Evolutionary conservation across 92 coral and sea anemone species (phyloP).

Genomic region (Parazoanthus swiftii): DNA sequence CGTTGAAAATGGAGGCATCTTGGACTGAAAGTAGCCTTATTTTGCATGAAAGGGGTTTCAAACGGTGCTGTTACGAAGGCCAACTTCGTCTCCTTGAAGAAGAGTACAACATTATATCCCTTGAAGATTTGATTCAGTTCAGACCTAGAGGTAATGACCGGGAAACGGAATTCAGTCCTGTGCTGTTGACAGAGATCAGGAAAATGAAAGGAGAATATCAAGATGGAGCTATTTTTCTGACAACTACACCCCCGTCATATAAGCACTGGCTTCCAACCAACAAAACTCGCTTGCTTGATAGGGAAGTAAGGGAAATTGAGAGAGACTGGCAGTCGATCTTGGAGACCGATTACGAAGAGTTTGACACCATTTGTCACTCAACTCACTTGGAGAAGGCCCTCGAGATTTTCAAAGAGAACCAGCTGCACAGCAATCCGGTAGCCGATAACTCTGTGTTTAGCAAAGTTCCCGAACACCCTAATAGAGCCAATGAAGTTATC

Average conservation of each 20-base stretch:
- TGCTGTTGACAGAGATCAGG: background rate
- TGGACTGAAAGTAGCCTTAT: conserved; percentile 2
- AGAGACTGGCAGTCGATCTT: conserved; percentile 22
- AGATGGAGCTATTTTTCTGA: background rate
- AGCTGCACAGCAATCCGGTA: conserved; percentile 1
- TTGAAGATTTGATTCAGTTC: background rate
- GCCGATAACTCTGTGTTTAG: background rate
- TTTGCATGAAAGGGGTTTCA: conserved; percentile 13
- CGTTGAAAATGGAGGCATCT: background rate
- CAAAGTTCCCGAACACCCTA: background rate
- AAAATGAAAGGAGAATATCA: background rate
- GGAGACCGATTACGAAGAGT: background rate
- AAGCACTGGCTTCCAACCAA: conserved; percentile 4
- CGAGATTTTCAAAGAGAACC: conserved; percentile 15
- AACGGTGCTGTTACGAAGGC: background rate
- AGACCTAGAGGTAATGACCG: background rate
- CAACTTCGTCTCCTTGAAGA: background rate
- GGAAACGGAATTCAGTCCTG: background rate
- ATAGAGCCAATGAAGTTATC: background rate
- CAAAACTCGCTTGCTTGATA: conserved; percentile 24
- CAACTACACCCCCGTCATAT: conserved; percentile 14
- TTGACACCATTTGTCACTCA: conserved; percentile 9
- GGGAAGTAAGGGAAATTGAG: background rate
- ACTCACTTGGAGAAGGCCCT: conserved; percentile 23
- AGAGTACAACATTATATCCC: background rate